phyloP scores from a whole-genome alignment of 1,140 invertebrate genomes.

The Dendrolimus kikuchii region DNA sequence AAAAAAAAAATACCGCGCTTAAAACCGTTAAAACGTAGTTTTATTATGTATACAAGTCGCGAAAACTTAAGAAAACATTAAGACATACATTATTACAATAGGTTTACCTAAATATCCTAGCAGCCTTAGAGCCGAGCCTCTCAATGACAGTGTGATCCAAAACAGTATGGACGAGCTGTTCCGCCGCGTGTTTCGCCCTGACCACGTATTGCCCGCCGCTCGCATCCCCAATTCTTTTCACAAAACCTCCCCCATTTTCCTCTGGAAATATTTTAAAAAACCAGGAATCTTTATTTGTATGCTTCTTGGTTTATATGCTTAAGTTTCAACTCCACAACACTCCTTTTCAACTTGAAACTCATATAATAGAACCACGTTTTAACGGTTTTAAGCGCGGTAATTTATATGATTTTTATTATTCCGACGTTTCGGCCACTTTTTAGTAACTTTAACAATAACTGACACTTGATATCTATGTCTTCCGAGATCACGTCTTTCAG shows the following conservation, averaged over 20 bases:
- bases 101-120: constrained; percentile 82
- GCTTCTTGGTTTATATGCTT: too few relatives aligned
- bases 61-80: not conserved
- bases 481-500: too few relatives aligned
- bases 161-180: constrained; percentile 78
- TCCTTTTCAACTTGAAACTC: not conserved
- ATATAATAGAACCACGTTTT: too few relatives aligned
- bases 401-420: too few relatives aligned
- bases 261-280: constrained; percentile 59
- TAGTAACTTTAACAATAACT: too few relatives aligned
- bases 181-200: constrained; percentile 76
- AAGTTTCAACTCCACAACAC: not conserved
- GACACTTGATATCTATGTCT: too few relatives aligned
- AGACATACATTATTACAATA: not conserved
- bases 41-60: too few relatives aligned
- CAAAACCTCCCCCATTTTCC: constrained; percentile 82
- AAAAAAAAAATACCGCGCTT: too few relatives aligned
- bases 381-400: too few relatives aligned
- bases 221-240: constrained; percentile 82
- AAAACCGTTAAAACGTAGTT: too few relatives aligned
- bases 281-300: too few relatives aligned
- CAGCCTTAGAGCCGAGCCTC: constrained; percentile 88
- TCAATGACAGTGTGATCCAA: constrained; percentile 86
- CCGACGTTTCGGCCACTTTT: too few relatives aligned
- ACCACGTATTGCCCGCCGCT: constrained; percentile 85